Base-by-base conservation (phyloP, 2,888 invertebrate species). In the Ophion costatus region DNA sequence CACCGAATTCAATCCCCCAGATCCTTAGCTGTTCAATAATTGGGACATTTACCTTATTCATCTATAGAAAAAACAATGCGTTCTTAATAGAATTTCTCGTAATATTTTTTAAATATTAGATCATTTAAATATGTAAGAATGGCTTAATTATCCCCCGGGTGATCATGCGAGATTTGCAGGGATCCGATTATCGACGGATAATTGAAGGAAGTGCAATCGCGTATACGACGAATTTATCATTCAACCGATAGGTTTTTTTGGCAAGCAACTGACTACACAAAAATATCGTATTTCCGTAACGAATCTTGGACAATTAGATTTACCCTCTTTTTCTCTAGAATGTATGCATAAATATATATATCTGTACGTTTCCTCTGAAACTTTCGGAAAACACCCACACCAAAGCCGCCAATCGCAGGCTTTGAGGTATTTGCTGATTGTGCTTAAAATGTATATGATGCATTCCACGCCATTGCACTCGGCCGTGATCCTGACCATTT, bases 281-380 rank as follows among this genome's bases (percentile, higher is more conserved):
- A 82, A 73, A 71, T 67, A 79, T 83, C 79, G 69, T 63, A 38
- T 78, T 81, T 76, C 77, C 57, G 71, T 67, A 69, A 63, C 80
- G 75, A 83, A 80, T 75, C 70, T 59, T 17, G 33, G 4, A 29
- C 71, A 29, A 17, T 51, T 63, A 63, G 69, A 59, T 22, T 24
- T 33, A 29, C 29, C 79, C 74, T 61, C 67, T 20, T 45, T 75
- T 33, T 57, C 56, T 66, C 71, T 17, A 7, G 2, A n/a, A 14
- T 63, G 17, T 61, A 69, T 14, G 14, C 20, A 2, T n/a, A 17
- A 11, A 73, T 73, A 73, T 73, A 59, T 66, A 59, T 10, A 61
- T 61, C 6, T 42, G n/a, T 22, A 22, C 38, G 29, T 38, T n/a
- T 51, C 66, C 57, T 33, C 57, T 59, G 59, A 6, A 33, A 38